A percentile compares a stretch with the other conserved stretches of the same genome.
Conservation (phyloP, 2,888 invertebrate species). For the Catocala sponsa region DNA sequence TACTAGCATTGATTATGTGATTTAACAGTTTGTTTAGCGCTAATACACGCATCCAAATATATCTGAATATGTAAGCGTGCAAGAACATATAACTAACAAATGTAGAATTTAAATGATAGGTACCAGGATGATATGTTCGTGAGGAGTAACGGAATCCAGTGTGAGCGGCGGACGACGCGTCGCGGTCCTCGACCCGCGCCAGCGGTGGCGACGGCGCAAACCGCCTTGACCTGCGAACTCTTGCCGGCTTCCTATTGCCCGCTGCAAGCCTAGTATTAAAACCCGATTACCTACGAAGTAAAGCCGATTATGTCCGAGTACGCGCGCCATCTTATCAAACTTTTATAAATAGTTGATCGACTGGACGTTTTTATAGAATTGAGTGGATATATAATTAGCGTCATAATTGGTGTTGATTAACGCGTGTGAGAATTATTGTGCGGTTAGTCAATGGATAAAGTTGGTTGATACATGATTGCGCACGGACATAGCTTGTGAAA, state of each 20-base stretch:
- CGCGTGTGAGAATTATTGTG: conserved; percentile 23
- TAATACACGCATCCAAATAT: conserved; percentile 28
- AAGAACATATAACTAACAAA: conserved; percentile 1
- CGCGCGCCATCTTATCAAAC: conserved; percentile 25
- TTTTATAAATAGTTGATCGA: conserved; percentile 4
- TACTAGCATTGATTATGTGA: conserved; percentile 45
- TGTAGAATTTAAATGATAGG: conserved; percentile 14
- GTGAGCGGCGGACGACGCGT: conserved; percentile 64
- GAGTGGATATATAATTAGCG: conserved; percentile 30
- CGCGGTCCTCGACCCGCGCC: conserved; percentile 77
- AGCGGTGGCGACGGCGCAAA: conserved; percentile 58
- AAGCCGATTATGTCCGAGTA: conserved; percentile 41
- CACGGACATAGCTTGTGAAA: conserved; percentile 61
- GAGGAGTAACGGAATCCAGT: conserved; percentile 77
- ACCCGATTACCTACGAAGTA: conserved; percentile 48
- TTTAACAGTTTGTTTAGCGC: conserved; percentile 37
- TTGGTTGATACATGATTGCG: conserved; percentile 57
- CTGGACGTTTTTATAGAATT: conserved; percentile 13
- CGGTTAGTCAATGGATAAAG: conserved; percentile 57
- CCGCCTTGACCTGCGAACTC: conserved; percentile 80
- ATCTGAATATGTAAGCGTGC: not conserved
- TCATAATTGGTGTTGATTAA: conserved; percentile 42
- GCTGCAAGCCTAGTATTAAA: conserved; percentile 69
- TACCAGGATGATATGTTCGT: conserved; percentile 62
- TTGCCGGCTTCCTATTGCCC: conserved; percentile 68